Evolutionary conservation across 1,140 invertebrate genomes (phyloP).

Genomic region (Drosophila truncata): DNA sequence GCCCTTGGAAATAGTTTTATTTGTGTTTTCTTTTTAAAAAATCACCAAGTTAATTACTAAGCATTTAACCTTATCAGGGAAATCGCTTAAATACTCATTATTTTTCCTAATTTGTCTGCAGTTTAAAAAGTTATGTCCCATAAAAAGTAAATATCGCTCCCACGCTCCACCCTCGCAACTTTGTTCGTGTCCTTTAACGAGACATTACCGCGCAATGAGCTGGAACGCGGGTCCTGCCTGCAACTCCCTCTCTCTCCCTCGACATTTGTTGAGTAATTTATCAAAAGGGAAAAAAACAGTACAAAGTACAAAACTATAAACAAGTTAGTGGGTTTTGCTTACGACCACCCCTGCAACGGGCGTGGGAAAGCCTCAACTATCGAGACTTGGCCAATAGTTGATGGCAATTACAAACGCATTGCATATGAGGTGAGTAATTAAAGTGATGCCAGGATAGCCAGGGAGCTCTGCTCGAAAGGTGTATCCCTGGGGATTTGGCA

Average conservation of each 20-base stretch:
- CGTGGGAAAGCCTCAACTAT: slow-evolving; percentile 62
- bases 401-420: slow-evolving; percentile 75
- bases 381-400: slow-evolving; percentile 24
- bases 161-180: slow-evolving; percentile 50
- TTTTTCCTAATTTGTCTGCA: slow-evolving; percentile 23
- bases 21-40: background rate
- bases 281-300: slow-evolving; percentile 28
- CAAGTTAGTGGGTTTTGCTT: slow-evolving; percentile 33
- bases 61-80: slow-evolving; percentile 7
- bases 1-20: too few relatives aligned
- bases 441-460: slow-evolving; percentile 47
- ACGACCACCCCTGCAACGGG: slow-evolving; percentile 13
- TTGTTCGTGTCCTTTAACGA: slow-evolving; percentile 59
- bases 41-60: slow-evolving; percentile 28
- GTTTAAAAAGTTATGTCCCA: slow-evolving; percentile 38
- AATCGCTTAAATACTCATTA: slow-evolving; percentile 9
- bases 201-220: slow-evolving; percentile 68
- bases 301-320: slow-evolving; percentile 30
- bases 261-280: slow-evolving; percentile 72
- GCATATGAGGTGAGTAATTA: slow-evolving; percentile 68
- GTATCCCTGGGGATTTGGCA: slow-evolving; percentile 45
- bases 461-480: background rate
- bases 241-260: background rate
- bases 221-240: slow-evolving; percentile 42
- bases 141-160: slow-evolving; percentile 51